Evolutionary conservation across 2,113 vertebrate genomes (phyloP).

Genomic region (Paedocypris sp.): DNA sequence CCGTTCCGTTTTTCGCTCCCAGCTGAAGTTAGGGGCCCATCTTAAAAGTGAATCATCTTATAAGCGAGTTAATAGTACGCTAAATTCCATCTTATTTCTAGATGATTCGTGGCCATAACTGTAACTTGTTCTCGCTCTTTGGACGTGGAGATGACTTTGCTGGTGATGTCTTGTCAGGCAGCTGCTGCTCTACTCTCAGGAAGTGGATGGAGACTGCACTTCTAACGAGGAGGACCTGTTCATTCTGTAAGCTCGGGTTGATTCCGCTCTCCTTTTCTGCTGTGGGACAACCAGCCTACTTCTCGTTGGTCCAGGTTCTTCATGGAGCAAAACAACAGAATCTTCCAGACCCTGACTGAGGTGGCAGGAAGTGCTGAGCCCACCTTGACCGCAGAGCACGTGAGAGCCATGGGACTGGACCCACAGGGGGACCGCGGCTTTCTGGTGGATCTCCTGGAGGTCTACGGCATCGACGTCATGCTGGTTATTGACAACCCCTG

Average conservation of each 20-base stretch:
- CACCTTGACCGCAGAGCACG: conserved; percentile 82
- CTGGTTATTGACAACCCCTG: conserved; percentile 94
- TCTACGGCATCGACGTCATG: conserved; percentile 87
- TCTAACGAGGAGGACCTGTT: conserved; percentile 96
- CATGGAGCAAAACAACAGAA: conserved; percentile 95
- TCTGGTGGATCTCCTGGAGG: conserved; percentile 87
- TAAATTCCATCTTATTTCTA: no score
- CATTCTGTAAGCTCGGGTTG: no score
- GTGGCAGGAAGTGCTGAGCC: conserved; percentile 81
- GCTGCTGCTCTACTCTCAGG: conserved; percentile 90
- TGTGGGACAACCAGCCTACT: no score
- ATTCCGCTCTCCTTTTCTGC: no score
- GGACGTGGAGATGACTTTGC: not conserved
- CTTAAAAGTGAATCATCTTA: no score
- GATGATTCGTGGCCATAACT: no score
- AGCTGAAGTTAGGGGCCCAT: no score
- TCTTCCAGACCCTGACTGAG: conserved; percentile 89
- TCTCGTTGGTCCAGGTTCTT: conserved; percentile 85
- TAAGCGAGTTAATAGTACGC: no score
- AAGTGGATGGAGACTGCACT: conserved; percentile 79
- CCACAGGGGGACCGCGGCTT: conserved; percentile 88
- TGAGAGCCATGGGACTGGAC: conserved; percentile 92
- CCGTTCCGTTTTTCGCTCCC: no score
- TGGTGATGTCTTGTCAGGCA: conserved; percentile 63
- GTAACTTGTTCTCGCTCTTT: no score